These are phyloP conservation scores for Drosophila neonasuta DNA, from an alignment of 2,888 invertebrate genomes.

Conservation along the genomic window DNA sequence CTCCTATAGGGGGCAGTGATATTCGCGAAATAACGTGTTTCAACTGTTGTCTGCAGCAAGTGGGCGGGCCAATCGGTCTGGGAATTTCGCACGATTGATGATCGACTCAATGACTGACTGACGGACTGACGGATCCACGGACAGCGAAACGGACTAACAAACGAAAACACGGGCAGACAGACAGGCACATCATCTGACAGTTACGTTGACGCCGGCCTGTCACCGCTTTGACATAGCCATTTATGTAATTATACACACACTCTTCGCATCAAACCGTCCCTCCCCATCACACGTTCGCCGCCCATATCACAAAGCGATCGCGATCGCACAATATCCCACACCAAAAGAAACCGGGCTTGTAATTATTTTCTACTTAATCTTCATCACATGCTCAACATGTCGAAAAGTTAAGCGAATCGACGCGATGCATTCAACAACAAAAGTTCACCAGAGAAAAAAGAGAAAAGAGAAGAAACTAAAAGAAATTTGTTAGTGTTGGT, in stretches of 20 bases:
- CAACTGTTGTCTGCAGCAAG: constrained; percentile 36
- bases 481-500: constrained; percentile 8
- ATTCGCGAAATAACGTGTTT: constrained; percentile 61
- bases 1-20: constrained; percentile 54
- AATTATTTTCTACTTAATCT: constrained; percentile 79
- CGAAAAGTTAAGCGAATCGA: constrained; percentile 75
- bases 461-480: constrained; percentile 5
- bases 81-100: constrained; percentile 78
- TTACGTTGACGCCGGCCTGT: constrained; percentile 71
- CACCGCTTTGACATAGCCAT: constrained; percentile 74
- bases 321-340: constrained; percentile 15
- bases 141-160: constrained; percentile 9
- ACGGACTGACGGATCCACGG: constrained; percentile 21
- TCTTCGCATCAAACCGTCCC: constrained; percentile 32
- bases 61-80: constrained; percentile 63
- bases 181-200: constrained; percentile 21
- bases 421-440: constrained; percentile 49
- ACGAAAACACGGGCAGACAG: constrained; percentile 2
- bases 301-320: constrained; percentile 63
- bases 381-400: constrained; percentile 77
- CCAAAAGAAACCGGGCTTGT: constrained; percentile 48
- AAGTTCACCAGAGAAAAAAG: neutral
- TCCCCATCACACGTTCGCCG: constrained; percentile 14
- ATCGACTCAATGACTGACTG: constrained; percentile 55
- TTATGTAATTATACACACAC: constrained; percentile 69